These are phyloP conservation scores for Orthosia gracilis DNA, from an alignment of 2,888 invertebrate genomes.

Conservation along the genomic window DNA sequence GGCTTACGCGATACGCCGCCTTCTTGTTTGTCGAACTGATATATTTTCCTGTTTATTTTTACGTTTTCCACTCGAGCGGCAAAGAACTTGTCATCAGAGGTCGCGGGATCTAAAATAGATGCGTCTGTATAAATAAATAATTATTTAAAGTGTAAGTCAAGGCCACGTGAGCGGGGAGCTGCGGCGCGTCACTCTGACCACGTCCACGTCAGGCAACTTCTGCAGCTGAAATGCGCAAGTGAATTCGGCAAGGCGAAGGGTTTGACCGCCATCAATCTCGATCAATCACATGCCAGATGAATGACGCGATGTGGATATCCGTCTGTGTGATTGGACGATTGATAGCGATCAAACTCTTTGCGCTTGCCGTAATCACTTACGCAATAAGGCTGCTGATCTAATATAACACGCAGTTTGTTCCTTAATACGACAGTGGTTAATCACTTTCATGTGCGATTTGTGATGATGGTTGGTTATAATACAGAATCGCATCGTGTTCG, in stretches of 20 bases:
- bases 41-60: conserved; percentile 41
- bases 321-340: too few relatives aligned
- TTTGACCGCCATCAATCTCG: too few relatives aligned
- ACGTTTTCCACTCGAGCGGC: conserved; percentile 22
- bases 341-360: too few relatives aligned
- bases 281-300: too few relatives aligned
- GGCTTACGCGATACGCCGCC: background rate
- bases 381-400: too few relatives aligned
- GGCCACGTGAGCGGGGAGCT: conserved; percentile 32
- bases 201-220: conserved; percentile 11
- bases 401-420: conserved; percentile 15
- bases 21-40: background rate
- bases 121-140: conserved; percentile 44
- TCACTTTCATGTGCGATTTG: conserved; percentile 11
- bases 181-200: background rate
- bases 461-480: background rate
- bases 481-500: too few relatives aligned
- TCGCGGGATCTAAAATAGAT: conserved; percentile 56
- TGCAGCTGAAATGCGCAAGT: too few relatives aligned
- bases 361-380: too few relatives aligned
- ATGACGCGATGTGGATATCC: too few relatives aligned
- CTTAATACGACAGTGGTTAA: conserved; percentile 17
- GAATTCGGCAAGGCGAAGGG: too few relatives aligned
- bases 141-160: conserved; percentile 55
- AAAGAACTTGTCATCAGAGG: conserved; percentile 61